phyloP scores from a whole-genome alignment of 2,888 invertebrate species.

The Poecilobothrus nobilitatus region DNA sequence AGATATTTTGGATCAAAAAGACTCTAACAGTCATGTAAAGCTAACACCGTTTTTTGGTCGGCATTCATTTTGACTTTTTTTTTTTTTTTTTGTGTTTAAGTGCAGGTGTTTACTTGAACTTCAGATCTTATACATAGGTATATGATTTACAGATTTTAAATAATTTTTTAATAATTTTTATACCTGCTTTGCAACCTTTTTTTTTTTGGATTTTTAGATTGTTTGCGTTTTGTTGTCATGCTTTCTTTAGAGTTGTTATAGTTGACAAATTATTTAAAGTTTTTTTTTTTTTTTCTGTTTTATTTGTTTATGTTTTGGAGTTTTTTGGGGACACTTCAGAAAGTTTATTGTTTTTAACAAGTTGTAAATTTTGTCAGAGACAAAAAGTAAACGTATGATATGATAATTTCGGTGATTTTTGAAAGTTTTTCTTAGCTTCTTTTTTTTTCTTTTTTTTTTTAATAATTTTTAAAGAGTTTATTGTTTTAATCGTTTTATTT shows the following conservation, averaged over 20 bases:
- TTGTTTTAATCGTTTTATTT: neutral
- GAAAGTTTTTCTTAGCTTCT: neutral
- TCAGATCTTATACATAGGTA: neutral
- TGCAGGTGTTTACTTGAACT: neutral
- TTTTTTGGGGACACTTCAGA: neutral
- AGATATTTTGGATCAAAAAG: no score
- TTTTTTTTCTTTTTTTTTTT: neutral
- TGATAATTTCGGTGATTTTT: neutral
- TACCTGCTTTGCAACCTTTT: neutral
- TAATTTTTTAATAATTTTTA: neutral
- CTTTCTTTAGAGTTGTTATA: neutral
- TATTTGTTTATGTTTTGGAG: no score
- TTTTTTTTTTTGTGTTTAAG: neutral
- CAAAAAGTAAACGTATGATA: neutral
- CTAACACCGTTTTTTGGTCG: neutral
- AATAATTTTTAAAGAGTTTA: no score
- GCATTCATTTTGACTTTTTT: neutral
- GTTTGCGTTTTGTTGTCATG: neutral
- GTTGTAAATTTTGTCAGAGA: neutral
- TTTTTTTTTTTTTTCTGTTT: no score
- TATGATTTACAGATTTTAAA: neutral
- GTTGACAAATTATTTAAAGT: neutral
- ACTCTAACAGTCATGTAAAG: neutral
- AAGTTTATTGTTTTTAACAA: neutral
- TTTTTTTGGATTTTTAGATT: neutral